These are phyloP conservation scores for Mixornis gularis DNA, from an alignment of 2,113 vertebrate species.

Conservation along the genomic window DNA sequence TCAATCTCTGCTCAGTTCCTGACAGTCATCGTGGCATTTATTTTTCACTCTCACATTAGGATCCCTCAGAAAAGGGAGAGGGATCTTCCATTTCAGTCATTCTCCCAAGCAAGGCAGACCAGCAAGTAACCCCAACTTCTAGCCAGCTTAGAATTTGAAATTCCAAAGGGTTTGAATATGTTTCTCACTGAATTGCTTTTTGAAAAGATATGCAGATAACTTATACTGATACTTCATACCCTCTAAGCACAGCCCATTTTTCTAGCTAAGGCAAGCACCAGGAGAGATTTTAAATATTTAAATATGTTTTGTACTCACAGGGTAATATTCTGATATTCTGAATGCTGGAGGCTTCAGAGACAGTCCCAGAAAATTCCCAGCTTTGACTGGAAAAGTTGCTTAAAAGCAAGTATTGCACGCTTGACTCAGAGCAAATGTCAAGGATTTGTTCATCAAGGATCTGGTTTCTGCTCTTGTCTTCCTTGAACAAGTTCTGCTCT, in stretches of 20 bases:
- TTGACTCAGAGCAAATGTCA: background rate
- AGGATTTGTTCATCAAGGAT: background rate
- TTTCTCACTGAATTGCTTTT: background rate
- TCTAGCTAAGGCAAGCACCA: background rate
- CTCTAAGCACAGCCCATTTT: background rate
- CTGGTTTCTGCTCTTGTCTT: background rate
- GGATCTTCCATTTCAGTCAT: background rate
- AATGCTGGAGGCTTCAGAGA: background rate
- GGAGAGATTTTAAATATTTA: background rate
- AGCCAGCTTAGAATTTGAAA: background rate
- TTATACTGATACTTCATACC: background rate
- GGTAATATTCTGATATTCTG: background rate
- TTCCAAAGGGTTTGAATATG: background rate
- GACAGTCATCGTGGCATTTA: rapidly evolving
- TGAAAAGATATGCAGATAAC: background rate
- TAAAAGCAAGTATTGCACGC: background rate
- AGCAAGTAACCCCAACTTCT: rapidly evolving
- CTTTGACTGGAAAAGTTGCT: background rate
- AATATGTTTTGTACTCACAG: background rate
- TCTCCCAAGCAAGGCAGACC: background rate
- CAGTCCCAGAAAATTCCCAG: background rate
- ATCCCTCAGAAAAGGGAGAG: background rate
- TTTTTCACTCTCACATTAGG: background rate
- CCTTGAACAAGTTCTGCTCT: background rate
- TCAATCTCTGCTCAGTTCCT: background rate